Evolutionary conservation across 2,888 invertebrate genomes (phyloP).

Genomic region (Charanyca ferruginea): DNA sequence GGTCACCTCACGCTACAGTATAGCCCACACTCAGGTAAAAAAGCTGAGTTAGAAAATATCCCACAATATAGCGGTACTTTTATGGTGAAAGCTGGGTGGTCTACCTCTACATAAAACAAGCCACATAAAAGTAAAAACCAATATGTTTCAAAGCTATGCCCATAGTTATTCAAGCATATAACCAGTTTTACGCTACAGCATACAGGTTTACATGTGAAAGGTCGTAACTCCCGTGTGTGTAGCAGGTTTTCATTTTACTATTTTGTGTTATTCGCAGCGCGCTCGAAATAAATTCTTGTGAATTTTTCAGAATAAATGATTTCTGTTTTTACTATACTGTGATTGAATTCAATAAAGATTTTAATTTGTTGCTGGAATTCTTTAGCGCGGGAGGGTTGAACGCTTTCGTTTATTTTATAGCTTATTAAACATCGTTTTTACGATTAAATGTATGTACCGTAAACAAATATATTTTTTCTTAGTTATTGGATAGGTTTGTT

Average conservation of each 20-base stretch:
- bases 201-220: slow-evolving; percentile 46
- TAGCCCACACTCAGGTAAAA: no score
- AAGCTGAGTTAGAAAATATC: neutral
- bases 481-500: no score
- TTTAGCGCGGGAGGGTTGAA: neutral
- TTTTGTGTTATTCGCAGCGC: neutral
- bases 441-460: neutral
- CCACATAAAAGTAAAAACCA: slow-evolving; percentile 28
- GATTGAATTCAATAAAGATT: slow-evolving; percentile 10
- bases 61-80: neutral
- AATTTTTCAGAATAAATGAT: slow-evolving; percentile 34
- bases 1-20: no score
- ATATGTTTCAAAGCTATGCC: slow-evolving; percentile 15
- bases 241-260: slow-evolving; percentile 36
- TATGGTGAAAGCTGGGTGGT: neutral
- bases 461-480: neutral
- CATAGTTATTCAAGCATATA: slow-evolving; percentile 27
- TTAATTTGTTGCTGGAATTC: slow-evolving; percentile 9
- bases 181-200: slow-evolving; percentile 35
- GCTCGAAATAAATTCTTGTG: slow-evolving; percentile 30
- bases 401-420: neutral
- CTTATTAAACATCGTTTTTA: neutral
- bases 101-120: slow-evolving; percentile 5
- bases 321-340: slow-evolving; percentile 12
- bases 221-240: slow-evolving; percentile 37